A percentile compares a stretch with the other conserved stretches of the same genome.
Evolutionary conservation across 2,113 vertebrate species (phyloP).

Genomic region (Rhagologus leucostigma): DNA sequence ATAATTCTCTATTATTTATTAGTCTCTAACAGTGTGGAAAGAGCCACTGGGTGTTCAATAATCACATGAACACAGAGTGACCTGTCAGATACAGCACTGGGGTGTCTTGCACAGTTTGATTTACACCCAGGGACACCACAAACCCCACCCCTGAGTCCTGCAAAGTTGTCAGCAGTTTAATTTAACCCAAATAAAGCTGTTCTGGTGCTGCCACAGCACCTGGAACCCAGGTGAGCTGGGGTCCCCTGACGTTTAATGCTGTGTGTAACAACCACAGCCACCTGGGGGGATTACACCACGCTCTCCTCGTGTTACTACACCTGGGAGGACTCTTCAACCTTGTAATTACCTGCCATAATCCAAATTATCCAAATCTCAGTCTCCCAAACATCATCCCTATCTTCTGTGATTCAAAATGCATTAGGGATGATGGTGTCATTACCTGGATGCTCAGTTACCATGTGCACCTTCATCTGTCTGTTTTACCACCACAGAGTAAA

Average conservation of each 20-base stretch:
- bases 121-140: not conserved
- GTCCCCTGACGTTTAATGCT: not conserved
- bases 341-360: not conserved
- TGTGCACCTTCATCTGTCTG: not conserved
- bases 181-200: not conserved
- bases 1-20: not conserved
- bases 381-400: not conserved
- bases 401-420: not conserved
- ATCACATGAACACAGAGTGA: rapidly evolving
- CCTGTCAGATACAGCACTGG: not conserved
- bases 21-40: not conserved
- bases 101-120: rapidly evolving
- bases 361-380: not conserved
- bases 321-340: not conserved
- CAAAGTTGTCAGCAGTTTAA: not conserved
- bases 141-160: not conserved
- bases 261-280: not conserved
- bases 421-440: not conserved
- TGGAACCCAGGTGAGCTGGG: not conserved
- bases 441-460: not conserved
- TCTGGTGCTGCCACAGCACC: not conserved
- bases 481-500: not conserved
- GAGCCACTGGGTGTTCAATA: not conserved
- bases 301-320: not conserved
- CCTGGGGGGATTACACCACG: not conserved